Base-by-base conservation (phyloP, 2,113 vertebrate species). In the Sarotherodon lohbergeri region DNA sequence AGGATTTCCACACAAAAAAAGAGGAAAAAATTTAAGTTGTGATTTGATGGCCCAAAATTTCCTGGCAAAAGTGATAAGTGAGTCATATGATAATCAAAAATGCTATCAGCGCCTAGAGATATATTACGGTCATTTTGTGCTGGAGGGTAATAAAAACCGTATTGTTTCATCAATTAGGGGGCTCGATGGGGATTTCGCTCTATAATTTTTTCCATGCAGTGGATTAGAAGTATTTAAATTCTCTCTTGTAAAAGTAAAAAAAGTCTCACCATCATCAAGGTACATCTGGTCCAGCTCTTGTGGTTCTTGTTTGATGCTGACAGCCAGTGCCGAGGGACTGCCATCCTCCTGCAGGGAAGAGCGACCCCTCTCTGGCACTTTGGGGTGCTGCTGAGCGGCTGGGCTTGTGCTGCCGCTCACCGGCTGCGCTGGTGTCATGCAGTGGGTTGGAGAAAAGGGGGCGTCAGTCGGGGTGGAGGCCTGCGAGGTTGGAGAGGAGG, bases 261-360 rank as follows among this genome's bases (percentile, higher is more conserved):
- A 43, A 5, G 2, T 3, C 68, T 98, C 97, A 99, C 98, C 98
- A 92, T 99, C 98, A 24, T 99, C 98, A 68, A 99, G 97, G 96
- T 99, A 98, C 95, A 99, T 98, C 97, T 99, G 98, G 97, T 99
- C 98, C 97, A 99, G 96, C 93, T 99, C 98, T 92, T 98, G 98
- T 22, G 98, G 98, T 91, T 99, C 98, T 91, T 97, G 96, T 96
- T 99, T 99, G 97, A 99, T 97, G 95, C 93, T 98, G 96, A 99
- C 97, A 85, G 97, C 95, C 91, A 97, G 96, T 83, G 97, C 93
- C 52, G 97, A 94, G 94, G 96, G 96, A 95, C 95, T 96, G 96
- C 93, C 94, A 90, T 98, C 97, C 94, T 97, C 97, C 95, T 96
- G 96, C 95, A 97, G 95, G 90, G 93, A 95, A 92, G 96, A 93